These are phyloP conservation scores for Gryllus bimaculatus DNA, from an alignment of 1,140 invertebrate species.

Conservation along the genomic window DNA sequence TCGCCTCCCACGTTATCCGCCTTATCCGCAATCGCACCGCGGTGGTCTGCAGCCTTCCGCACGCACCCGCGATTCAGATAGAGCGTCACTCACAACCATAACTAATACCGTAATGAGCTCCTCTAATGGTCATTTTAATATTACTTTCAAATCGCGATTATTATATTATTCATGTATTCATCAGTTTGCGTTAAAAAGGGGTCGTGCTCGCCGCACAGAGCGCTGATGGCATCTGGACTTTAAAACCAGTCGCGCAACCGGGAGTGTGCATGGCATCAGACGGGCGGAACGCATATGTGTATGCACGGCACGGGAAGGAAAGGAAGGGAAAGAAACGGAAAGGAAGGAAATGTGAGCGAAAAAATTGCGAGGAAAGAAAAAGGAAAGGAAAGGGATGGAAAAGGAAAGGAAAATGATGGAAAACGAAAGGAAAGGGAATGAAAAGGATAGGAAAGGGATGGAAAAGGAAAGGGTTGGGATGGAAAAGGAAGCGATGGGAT, in stretches of 20 bases:
- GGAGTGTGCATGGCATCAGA: not conserved
- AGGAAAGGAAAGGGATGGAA: too few species aligned
- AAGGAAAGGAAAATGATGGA: too few species aligned
- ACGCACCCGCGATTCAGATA: not conserved
- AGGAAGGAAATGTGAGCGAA: too few species aligned
- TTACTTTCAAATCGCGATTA: not conserved
- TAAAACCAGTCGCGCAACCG: not conserved
- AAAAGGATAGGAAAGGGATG: too few species aligned
- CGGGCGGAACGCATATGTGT: not conserved
- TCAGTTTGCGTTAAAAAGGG: not conserved
- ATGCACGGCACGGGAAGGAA: too few species aligned
- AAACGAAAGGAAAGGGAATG: too few species aligned
- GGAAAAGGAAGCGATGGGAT: too few species aligned
- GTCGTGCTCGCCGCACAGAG: not conserved
- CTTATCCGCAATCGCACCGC: too few species aligned
- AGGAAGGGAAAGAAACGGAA: too few species aligned
- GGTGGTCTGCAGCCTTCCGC: not conserved
- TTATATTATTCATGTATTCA: not conserved
- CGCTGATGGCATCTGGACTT: not conserved
- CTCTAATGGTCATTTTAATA: not conserved
- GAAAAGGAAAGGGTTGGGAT: too few species aligned
- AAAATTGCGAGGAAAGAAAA: too few species aligned
- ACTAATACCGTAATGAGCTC: not conserved
- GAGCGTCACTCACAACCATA: not conserved
- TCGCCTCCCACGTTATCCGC: too few species aligned